Evolutionary conservation across 1,140 invertebrate species (phyloP).

Genomic region (Saxidomus purpurata): DNA sequence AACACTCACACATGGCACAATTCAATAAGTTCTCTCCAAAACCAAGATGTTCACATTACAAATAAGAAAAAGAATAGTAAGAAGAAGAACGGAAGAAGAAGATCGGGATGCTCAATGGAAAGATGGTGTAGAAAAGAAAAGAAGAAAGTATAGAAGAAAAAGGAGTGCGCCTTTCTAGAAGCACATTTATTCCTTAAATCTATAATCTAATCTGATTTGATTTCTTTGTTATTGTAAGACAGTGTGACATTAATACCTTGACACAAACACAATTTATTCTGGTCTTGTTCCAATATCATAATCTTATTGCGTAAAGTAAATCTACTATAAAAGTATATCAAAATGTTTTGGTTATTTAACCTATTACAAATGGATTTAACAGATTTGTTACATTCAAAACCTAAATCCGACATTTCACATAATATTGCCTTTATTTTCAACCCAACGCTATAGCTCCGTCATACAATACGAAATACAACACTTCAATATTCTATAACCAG

Average conservation of each 20-base stretch:
- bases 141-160: too few species aligned
- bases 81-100: too few species aligned
- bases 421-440: background rate
- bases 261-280: conserved; percentile 13
- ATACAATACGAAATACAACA: too few species aligned
- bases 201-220: background rate
- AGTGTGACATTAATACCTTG: conserved; percentile 29
- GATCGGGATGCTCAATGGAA: too few species aligned
- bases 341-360: conserved; percentile 51
- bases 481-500: too few species aligned
- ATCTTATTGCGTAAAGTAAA: conserved; percentile 40
- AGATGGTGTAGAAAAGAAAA: too few species aligned
- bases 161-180: too few species aligned
- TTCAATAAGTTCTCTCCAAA: too few species aligned
- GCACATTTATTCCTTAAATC: background rate
- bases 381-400: background rate
- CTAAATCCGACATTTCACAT: background rate
- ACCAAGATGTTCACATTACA: too few species aligned
- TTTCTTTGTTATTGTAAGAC: background rate
- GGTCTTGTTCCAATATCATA: conserved; percentile 34
- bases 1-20: too few species aligned
- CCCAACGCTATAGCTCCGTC: background rate
- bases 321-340: background rate
- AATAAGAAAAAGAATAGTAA: too few species aligned
- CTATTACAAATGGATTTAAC: conserved; percentile 30